phyloP scores from a whole-genome alignment of 2,797 vertebrate genomes.

The Alosa sapidissima region DNA sequence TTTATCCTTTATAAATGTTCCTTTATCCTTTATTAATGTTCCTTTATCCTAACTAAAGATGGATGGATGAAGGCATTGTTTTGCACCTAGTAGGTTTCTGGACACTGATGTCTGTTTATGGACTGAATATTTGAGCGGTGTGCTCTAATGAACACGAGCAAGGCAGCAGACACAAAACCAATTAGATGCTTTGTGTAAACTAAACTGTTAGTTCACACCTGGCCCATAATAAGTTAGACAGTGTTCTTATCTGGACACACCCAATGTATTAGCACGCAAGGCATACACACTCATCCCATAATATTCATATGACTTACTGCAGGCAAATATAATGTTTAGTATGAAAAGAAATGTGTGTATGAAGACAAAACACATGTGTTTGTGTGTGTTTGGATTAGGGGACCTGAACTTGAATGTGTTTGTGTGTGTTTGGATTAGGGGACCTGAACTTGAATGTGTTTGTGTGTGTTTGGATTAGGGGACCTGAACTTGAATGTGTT shows the following conservation, averaged over 20 bases:
- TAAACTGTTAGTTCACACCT: constrained; percentile 34
- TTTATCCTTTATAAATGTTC: too few relatives aligned
- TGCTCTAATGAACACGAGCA: constrained; percentile 57
- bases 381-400: constrained; percentile 68
- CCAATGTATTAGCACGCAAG: neutral
- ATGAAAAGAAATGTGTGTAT: neutral
- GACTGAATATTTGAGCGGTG: neutral
- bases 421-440: neutral
- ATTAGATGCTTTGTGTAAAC: constrained; percentile 52
- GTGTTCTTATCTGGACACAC: neutral
- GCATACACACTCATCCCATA: neutral
- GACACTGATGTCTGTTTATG: neutral
- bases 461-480: constrained; percentile 68
- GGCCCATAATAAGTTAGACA: neutral
- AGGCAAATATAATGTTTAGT: neutral
- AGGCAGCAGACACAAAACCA: constrained; percentile 32
- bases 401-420: constrained; percentile 81
- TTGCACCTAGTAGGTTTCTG: neutral
- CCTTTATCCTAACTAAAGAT: neutral
- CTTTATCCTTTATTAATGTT: too few relatives aligned
- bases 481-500: constrained; percentile 81
- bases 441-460: neutral
- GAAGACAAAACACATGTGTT: neutral
- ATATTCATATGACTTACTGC: neutral
- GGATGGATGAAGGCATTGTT: too few relatives aligned